Evolutionary conservation across 2,113 vertebrate species (phyloP).

Genomic region (Pholis gunnellus): DNA sequence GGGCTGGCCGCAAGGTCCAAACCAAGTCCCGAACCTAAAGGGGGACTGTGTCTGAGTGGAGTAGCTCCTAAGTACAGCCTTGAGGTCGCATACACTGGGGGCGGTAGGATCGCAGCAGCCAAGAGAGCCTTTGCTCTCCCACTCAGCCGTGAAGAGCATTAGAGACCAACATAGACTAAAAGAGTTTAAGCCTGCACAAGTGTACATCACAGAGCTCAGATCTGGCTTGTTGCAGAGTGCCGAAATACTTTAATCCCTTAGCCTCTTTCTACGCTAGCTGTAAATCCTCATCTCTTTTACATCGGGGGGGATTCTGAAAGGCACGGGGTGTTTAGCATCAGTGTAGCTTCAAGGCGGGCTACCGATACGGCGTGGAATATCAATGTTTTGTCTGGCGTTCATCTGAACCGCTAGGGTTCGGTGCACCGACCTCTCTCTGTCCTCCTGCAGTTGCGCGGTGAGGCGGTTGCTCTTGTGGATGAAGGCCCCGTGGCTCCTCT

Average conservation of each 20-base stretch:
- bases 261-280: slow-evolving; percentile 44
- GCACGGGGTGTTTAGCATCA: slow-evolving; percentile 44
- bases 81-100: slow-evolving; percentile 61
- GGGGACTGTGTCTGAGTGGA: slow-evolving; percentile 71
- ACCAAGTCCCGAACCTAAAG: slow-evolving; percentile 64
- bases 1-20: slow-evolving; percentile 42
- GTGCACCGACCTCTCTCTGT: slow-evolving; percentile 89
- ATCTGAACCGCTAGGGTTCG: slow-evolving; percentile 13
- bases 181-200: slow-evolving; percentile 62
- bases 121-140: slow-evolving; percentile 44
- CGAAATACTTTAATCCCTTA: slow-evolving; percentile 66
- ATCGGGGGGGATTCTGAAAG: slow-evolving; percentile 40
- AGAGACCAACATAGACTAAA: slow-evolving; percentile 55
- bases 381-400: slow-evolving; percentile 9
- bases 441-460: slow-evolving; percentile 87
- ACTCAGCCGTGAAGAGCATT: slow-evolving; percentile 64
- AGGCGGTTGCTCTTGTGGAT: slow-evolving; percentile 88
- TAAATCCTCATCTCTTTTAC: slow-evolving; percentile 57
- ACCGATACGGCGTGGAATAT: slow-evolving; percentile 42
- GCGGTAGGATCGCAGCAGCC: slow-evolving; percentile 38
- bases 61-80: slow-evolving; percentile 64
- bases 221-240: slow-evolving; percentile 53
- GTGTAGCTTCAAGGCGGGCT: slow-evolving; percentile 17
- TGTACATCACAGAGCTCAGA: slow-evolving; percentile 56
- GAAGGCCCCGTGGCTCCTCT: slow-evolving; percentile 86